Conservation (phyloP, 2,113 vertebrate species). For the Lutjanus erythropterus region DNA sequence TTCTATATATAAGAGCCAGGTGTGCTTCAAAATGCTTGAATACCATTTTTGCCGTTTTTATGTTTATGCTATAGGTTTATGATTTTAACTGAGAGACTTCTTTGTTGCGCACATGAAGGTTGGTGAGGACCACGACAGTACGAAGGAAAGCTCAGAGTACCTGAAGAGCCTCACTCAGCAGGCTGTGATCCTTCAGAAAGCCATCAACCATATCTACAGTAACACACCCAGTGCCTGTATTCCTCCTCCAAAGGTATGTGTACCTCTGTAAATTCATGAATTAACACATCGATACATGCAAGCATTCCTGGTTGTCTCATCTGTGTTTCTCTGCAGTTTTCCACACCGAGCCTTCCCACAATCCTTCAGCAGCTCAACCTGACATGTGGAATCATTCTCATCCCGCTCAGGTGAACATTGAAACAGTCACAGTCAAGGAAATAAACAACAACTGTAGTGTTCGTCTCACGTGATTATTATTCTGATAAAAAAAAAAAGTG, state of each 20-base stretch:
- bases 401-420: conserved; percentile 89
- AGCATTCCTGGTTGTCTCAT: background rate
- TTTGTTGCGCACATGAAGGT: conserved; percentile 80
- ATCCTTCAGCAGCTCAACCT: conserved; percentile 95
- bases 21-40: conserved; percentile 51
- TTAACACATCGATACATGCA: background rate
- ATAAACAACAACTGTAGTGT: background rate
- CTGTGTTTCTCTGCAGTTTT: conserved; percentile 83
- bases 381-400: conserved; percentile 93
- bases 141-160: conserved; percentile 93
- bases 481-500: background rate
- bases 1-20: conserved; percentile 93
- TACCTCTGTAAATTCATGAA: background rate
- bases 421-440: background rate
- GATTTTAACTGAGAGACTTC: conserved; percentile 3
- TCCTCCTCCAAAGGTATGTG: conserved; percentile 88
- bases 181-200: conserved; percentile 92
- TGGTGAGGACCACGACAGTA: conserved; percentile 91
- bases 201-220: conserved; percentile 93
- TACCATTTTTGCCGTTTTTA: background rate
- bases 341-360: conserved; percentile 88
- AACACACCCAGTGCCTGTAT: conserved; percentile 88
- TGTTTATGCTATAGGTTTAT: background rate
- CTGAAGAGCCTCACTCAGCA: conserved; percentile 95
- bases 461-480: background rate